Base-by-base conservation (phyloP, 2,113 vertebrate genomes). In the Pongo pygmaeus region DNA sequence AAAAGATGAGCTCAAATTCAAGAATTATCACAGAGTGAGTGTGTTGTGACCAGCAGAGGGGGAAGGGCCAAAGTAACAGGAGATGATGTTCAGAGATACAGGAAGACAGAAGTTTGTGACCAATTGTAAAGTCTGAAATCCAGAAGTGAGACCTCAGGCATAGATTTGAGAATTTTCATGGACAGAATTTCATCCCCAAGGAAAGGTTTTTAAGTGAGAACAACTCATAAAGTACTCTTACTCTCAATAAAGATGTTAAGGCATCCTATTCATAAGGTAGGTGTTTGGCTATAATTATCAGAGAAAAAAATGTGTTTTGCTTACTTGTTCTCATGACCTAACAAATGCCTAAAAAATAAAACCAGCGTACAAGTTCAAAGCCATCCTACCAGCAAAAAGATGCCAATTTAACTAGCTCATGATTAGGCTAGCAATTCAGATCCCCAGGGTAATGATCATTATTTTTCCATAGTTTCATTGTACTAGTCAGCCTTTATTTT, bases 271-370 rank as follows among this genome's bases (percentile, higher is more conserved):
- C 0, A 57, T 93, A 88, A 78, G 0, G 0, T 40, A 85, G 11
- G 46, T n/a, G 14, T 67, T 93, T 93, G 8, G 8, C 8, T 64
- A 50, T 48, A 75, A 80, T 70, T 84, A n/a, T 2, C 10, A 52
- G 69, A 8, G 77, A 80, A 85, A 81, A 89, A 80, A 85, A 86
- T 22, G 0, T 87, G 11, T 81, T 69, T 89, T 55, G 0, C 46
- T 93, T 92, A 69, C 89, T 86, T 84, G 22, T 81, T 89, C n/a
- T 70, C 70, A 84, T 23, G 81, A 88, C 59, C 35, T 70, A 85
- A 14, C 5, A 92, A 84, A 57, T 55, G 17, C 8, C 14, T 77
- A 43, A 79, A 79, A 50, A 85, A 23, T 67, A 79, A 83, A 94
- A 59, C 10, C 4, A 57, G 20, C 48, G 13, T 11, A 64, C 22